Conservation (phyloP, 2,888 invertebrate genomes). For the Ormia ochracea region DNA sequence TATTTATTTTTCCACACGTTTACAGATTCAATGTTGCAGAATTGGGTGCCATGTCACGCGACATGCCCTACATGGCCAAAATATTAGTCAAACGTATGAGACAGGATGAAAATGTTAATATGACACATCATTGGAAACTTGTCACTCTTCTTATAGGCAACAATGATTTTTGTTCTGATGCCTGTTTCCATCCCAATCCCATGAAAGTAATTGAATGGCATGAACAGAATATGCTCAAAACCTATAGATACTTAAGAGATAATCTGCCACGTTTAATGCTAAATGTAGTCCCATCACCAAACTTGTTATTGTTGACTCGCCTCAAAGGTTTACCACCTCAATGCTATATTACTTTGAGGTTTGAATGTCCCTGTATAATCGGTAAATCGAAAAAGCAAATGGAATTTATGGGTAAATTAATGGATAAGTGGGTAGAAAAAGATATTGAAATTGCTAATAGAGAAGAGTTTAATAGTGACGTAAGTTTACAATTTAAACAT, state of each 20-base stretch:
- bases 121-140: conserved; percentile 81
- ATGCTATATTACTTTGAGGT: conserved; percentile 76
- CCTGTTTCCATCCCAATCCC: conserved; percentile 78
- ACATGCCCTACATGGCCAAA: conserved; percentile 80
- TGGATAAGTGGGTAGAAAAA: conserved; percentile 78
- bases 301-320: conserved; percentile 77
- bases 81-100: conserved; percentile 79
- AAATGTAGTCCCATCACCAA: conserved; percentile 78
- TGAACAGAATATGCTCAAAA: conserved; percentile 77
- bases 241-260: conserved; percentile 78
- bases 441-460: conserved; percentile 78
- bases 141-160: conserved; percentile 80
- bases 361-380: conserved; percentile 80
- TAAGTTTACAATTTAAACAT: conserved; percentile 44
- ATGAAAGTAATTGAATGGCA: conserved; percentile 77
- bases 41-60: conserved; percentile 79
- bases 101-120: conserved; percentile 78
- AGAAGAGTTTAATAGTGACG: conserved; percentile 74
- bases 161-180: conserved; percentile 81
- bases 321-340: conserved; percentile 73
- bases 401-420: conserved; percentile 76
- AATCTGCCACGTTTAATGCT: conserved; percentile 81
- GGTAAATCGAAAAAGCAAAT: conserved; percentile 72
- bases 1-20: background rate
- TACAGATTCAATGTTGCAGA: conserved; percentile 81